Conservation (phyloP, 2,888 invertebrate genomes). For the Junonia oenone region DNA sequence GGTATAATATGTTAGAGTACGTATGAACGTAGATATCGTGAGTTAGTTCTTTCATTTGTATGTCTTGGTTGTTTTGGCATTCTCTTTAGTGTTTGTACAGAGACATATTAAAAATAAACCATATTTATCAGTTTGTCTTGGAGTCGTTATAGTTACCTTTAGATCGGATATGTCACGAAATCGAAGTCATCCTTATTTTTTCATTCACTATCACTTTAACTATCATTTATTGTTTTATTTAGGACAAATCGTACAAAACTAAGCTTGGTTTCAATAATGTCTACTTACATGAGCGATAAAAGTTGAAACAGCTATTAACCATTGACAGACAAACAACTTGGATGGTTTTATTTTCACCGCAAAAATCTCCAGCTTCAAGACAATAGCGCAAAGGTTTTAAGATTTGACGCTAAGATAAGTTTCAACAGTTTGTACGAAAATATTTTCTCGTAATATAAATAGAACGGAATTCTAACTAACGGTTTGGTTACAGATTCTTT, state of each 20-base stretch:
- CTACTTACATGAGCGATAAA: constrained; percentile 9
- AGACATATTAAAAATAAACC: too few species aligned
- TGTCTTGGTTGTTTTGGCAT: too few species aligned
- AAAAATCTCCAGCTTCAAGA: constrained; percentile 8
- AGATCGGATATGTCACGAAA: too few species aligned
- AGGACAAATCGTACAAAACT: background rate
- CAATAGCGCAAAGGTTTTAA: constrained; percentile 1
- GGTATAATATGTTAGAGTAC: too few species aligned
- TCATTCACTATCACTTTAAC: background rate
- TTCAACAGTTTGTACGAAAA: background rate
- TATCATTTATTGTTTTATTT: background rate
- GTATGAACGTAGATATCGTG: too few species aligned
- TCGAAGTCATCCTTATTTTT: too few species aligned
- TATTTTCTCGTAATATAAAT: background rate
- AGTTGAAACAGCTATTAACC: constrained; percentile 11
- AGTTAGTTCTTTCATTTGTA: too few species aligned
- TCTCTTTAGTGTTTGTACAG: too few species aligned
- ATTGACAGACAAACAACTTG: constrained; percentile 10
- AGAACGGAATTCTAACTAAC: background rate
- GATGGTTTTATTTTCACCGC: constrained; percentile 16
- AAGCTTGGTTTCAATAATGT: constrained; percentile 4
- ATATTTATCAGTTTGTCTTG: too few species aligned
- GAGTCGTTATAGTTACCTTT: too few species aligned
- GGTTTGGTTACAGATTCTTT: background rate
- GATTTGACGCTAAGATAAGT: background rate